A percentile compares a stretch with the other conserved stretches of the same genome.
Evolutionary conservation across 2,888 invertebrate species (phyloP).

Genomic region (Arrhopalites spinosus): DNA sequence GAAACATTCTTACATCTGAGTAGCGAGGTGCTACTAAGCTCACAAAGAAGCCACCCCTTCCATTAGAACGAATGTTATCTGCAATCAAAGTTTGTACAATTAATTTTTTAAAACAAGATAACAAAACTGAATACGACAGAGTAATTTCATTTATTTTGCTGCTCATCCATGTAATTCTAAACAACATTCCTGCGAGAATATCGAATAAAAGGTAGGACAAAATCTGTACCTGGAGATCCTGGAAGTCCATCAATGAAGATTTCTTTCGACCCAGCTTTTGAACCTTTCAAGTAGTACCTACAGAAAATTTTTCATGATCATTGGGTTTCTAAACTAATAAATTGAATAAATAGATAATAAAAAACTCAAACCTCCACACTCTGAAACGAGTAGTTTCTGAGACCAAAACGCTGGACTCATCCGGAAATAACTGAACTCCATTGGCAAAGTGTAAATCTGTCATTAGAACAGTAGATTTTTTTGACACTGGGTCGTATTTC

Average conservation of each 20-base stretch:
- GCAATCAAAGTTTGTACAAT: too few species aligned
- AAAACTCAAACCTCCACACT: slow-evolving; percentile 23
- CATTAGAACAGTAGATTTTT: slow-evolving; percentile 75
- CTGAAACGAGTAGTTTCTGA: slow-evolving; percentile 67
- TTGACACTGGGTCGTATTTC: slow-evolving; percentile 77
- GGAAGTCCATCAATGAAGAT: slow-evolving; percentile 81
- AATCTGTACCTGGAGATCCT: slow-evolving; percentile 64
- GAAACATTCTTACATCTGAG: slow-evolving; percentile 39
- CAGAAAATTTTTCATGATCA: background rate
- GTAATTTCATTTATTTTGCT: too few species aligned
- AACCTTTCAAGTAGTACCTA: slow-evolving; percentile 76
- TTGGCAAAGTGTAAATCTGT: slow-evolving; percentile 84
- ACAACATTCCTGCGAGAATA: too few species aligned
- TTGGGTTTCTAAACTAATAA: too few species aligned
- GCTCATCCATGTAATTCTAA: too few species aligned
- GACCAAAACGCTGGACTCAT: slow-evolving; percentile 81
- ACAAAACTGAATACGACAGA: too few species aligned
- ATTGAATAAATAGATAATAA: too few species aligned
- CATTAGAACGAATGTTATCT: slow-evolving; percentile 69
- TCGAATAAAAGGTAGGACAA: too few species aligned
- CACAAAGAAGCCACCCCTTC: slow-evolving; percentile 72
- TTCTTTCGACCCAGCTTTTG: slow-evolving; percentile 76
- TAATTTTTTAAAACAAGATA: too few species aligned
- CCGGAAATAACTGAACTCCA: slow-evolving; percentile 81
- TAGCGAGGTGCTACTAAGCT: slow-evolving; percentile 65